These are phyloP conservation scores for Blera fallax DNA, from an alignment of 2,888 invertebrate genomes.

Conservation along the genomic window DNA sequence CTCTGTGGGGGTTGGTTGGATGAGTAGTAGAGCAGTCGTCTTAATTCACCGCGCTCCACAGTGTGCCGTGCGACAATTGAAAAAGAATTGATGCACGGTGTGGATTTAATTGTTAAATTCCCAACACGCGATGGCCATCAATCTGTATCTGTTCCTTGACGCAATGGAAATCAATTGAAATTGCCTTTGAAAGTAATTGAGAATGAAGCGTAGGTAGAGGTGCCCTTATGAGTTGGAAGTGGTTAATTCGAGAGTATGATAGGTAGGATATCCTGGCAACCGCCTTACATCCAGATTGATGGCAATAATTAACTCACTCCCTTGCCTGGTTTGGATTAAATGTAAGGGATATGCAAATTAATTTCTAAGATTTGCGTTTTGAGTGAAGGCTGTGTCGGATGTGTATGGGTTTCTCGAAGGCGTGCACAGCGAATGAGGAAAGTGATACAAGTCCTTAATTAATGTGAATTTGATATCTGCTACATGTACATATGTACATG, in stretches of 20 bases:
- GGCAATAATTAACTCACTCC: conserved; percentile 43
- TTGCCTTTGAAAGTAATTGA: conserved; percentile 37
- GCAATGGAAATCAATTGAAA: conserved; percentile 40
- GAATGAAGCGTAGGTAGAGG: conserved; percentile 13
- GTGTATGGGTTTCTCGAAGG: background rate
- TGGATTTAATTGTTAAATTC: conserved; percentile 54
- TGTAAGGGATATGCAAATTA: conserved; percentile 59
- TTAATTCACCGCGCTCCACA: background rate
- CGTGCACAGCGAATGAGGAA: conserved; percentile 7
- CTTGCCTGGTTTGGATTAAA: no score
- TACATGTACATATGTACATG: no score
- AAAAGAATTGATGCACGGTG: conserved; percentile 31
- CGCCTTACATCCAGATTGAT: conserved; percentile 48
- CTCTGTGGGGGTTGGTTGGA: background rate
- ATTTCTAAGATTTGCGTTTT: conserved; percentile 42
- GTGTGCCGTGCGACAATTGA: conserved; percentile 29
- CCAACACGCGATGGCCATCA: conserved; percentile 45
- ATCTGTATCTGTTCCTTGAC: conserved; percentile 26
- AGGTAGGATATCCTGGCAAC: conserved; percentile 13
- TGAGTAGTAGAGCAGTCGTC: conserved; percentile 1
- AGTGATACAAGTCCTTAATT: conserved; percentile 57
- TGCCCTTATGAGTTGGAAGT: background rate
- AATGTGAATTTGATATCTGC: conserved; percentile 55
- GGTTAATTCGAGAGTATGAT: background rate
- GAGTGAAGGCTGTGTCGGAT: conserved; percentile 9